Conservation (phyloP, 2,113 vertebrate species). For the Python bivittatus region DNA sequence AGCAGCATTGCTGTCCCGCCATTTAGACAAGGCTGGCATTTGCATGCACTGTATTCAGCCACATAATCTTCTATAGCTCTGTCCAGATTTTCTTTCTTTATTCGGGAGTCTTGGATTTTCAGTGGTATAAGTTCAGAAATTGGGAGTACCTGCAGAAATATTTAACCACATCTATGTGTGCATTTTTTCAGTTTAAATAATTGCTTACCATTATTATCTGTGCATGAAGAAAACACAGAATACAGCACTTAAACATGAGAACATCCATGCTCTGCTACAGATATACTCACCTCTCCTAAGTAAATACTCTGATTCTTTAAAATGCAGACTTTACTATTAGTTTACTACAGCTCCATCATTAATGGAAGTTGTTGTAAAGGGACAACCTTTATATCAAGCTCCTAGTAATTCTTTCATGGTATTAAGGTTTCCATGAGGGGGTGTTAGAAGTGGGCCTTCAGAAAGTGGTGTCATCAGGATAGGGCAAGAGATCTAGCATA, state of each 20-base stretch:
- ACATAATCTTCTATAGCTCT: constrained; percentile 81
- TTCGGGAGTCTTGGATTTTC: constrained; percentile 68
- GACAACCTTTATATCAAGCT: too few species aligned
- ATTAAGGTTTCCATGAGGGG: background rate
- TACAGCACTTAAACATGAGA: background rate
- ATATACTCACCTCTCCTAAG: background rate
- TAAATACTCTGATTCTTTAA: background rate
- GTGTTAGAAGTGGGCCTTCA: background rate
- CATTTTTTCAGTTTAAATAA: background rate
- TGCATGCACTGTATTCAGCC: constrained; percentile 80
- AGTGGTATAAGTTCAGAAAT: constrained; percentile 83
- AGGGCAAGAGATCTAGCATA: background rate
- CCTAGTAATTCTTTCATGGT: background rate
- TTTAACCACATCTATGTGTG: background rate
- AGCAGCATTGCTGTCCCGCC: constrained; percentile 80
- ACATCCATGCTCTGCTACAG: background rate
- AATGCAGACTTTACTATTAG: background rate
- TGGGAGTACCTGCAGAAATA: constrained; percentile 67
- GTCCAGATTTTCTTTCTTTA: constrained; percentile 80
- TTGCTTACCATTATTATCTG: background rate
- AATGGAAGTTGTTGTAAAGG: background rate
- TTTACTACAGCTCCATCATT: background rate
- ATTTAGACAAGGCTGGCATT: constrained; percentile 85
- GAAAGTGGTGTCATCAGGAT: background rate
- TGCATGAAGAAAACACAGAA: background rate